Conservation (phyloP, 2,888 invertebrate species). For the Agriopis aurantiaria region DNA sequence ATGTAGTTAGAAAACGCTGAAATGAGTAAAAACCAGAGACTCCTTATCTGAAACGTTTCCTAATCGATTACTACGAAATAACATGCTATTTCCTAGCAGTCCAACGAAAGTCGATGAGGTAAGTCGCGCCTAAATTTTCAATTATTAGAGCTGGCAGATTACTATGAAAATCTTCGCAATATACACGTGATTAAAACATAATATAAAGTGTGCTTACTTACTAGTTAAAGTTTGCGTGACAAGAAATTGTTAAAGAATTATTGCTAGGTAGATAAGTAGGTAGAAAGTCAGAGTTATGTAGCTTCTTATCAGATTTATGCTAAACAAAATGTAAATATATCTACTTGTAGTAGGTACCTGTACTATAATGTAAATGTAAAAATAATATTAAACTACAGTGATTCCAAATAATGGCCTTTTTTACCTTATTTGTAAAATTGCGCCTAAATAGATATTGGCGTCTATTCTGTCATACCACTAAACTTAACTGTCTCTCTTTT, state of each 20-base stretch:
- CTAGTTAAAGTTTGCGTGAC: constrained; percentile 17
- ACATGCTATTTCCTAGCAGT: constrained; percentile 5
- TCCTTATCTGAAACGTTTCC: background rate
- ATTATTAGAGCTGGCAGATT: background rate
- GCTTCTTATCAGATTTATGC: background rate
- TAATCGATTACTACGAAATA: constrained; percentile 6
- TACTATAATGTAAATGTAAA: too few relatives aligned
- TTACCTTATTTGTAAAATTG: too few relatives aligned
- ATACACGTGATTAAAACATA: background rate
- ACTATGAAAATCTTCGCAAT: background rate
- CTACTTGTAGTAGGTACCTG: background rate
- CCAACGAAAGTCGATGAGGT: background rate
- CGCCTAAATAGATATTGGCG: too few relatives aligned
- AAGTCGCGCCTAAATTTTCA: background rate
- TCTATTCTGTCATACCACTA: too few relatives aligned
- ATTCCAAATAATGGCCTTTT: too few relatives aligned
- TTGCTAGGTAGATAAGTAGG: constrained; percentile 11
- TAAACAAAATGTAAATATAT: background rate
- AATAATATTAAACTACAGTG: too few relatives aligned
- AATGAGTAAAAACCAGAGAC: constrained; percentile 3
- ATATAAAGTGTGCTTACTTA: background rate
- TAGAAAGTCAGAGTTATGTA: background rate
- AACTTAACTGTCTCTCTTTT: too few relatives aligned
- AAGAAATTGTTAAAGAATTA: constrained; percentile 8
- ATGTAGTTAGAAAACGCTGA: constrained; percentile 1